Conservation (phyloP, 2,888 invertebrate genomes). For the Tipula lateralis region DNA sequence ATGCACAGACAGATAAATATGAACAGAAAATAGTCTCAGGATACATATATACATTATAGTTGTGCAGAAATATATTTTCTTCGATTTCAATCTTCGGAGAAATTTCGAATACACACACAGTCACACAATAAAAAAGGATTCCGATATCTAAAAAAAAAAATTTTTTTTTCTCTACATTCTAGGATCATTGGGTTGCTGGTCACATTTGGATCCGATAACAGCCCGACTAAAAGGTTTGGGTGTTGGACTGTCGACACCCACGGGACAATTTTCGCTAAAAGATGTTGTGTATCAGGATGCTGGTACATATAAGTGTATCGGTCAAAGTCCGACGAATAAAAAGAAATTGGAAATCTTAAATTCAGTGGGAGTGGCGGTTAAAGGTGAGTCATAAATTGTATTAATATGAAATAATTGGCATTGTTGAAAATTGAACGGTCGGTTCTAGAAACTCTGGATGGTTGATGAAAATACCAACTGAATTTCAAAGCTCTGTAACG, state of each 20-base stretch:
- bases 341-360: slow-evolving; percentile 54
- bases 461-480: too few species aligned
- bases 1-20: background rate
- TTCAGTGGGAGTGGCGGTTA: slow-evolving; percentile 53
- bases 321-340: slow-evolving; percentile 48
- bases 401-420: too few species aligned
- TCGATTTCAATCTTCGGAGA: background rate
- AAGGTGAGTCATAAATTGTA: too few species aligned
- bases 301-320: slow-evolving; percentile 69
- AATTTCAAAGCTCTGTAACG: too few species aligned
- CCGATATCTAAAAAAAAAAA: background rate
- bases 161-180: background rate
- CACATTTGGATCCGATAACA: slow-evolving; percentile 53
- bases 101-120: background rate
- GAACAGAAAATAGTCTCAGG: background rate
- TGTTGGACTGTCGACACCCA: slow-evolving; percentile 52
- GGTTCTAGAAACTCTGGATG: too few species aligned
- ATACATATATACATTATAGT: background rate
- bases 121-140: background rate
- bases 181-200: slow-evolving; percentile 63
- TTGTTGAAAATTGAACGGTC: too few species aligned
- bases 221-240: slow-evolving; percentile 55
- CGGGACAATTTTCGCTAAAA: slow-evolving; percentile 61
- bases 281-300: slow-evolving; percentile 72
- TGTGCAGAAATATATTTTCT: background rate